A percentile compares a stretch with the other conserved stretches of the same genome.
These are phyloP conservation scores for Rhadinocentrus ornatus DNA, from an alignment of 2,797 vertebrate genomes.

Conservation along the genomic window DNA sequence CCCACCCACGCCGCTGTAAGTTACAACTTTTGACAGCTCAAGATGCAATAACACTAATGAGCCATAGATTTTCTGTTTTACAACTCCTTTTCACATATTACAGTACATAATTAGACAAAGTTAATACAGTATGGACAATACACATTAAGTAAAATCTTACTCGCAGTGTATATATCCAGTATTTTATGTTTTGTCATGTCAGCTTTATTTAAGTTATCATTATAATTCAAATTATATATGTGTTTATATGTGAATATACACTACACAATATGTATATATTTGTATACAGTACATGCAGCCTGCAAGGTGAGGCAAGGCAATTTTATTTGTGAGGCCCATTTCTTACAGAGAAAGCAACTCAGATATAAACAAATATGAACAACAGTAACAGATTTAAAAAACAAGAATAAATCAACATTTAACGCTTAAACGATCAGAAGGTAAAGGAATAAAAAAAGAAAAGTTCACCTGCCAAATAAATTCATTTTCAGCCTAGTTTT, in stretches of 20 bases:
- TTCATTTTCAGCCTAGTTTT: too few relatives aligned
- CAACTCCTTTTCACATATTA: neutral
- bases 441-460: too few relatives aligned
- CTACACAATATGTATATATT: too few relatives aligned
- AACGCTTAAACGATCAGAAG: too few relatives aligned
- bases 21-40: constrained; percentile 15
- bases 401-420: too few relatives aligned
- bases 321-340: too few relatives aligned
- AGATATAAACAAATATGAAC: too few relatives aligned
- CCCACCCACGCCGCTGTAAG: constrained; percentile 52
- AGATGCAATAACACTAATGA: constrained; percentile 16
- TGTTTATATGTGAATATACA: neutral
- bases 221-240: neutral
- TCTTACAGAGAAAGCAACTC: too few relatives aligned
- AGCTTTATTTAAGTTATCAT: neutral
- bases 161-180: neutral
- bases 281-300: too few relatives aligned
- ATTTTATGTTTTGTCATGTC: neutral
- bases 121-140: neutral
- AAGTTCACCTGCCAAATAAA: too few relatives aligned
- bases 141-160: neutral
- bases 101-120: neutral
- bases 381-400: too few relatives aligned
- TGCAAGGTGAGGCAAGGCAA: too few relatives aligned
- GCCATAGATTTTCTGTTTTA: neutral